phyloP scores from a whole-genome alignment of 2,888 invertebrate genomes.

The Eurytoma californica region DNA sequence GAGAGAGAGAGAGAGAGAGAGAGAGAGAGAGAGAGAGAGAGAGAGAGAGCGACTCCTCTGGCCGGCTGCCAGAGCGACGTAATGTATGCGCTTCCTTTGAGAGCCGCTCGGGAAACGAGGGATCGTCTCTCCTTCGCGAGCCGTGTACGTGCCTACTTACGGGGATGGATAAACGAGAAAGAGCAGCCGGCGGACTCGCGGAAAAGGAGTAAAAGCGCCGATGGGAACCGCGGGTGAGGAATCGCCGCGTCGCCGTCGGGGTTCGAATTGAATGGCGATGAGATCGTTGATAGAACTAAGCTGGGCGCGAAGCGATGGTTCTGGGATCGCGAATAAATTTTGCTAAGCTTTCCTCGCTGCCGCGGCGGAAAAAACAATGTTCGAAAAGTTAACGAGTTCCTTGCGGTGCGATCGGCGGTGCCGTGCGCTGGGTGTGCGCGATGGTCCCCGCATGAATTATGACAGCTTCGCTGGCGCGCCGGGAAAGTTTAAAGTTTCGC shows the following conservation, averaged over 20 bases:
- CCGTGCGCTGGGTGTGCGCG: neutral
- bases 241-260: too few species aligned
- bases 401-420: conserved; percentile 24
- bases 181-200: too few species aligned
- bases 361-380: conserved; percentile 34
- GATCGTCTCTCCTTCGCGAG: conserved; percentile 2
- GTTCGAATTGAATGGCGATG: too few species aligned
- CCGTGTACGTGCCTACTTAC: conserved; percentile 18
- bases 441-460: conserved; percentile 37
- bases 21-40: too few species aligned
- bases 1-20: too few species aligned
- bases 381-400: conserved; percentile 45
- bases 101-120: neutral
- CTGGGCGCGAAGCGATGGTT: too few species aligned
- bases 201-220: too few species aligned
- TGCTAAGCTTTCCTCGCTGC: too few species aligned
- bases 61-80: neutral
- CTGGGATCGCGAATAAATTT: too few species aligned
- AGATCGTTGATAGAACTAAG: too few species aligned
- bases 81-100: neutral
- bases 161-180: too few species aligned
- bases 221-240: too few species aligned
- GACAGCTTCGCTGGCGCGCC: conserved; percentile 25
- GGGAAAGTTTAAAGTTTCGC: conserved; percentile 46
- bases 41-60: neutral